Base-by-base conservation (phyloP, 2,113 vertebrate species). In the Vombatus ursinus region DNA sequence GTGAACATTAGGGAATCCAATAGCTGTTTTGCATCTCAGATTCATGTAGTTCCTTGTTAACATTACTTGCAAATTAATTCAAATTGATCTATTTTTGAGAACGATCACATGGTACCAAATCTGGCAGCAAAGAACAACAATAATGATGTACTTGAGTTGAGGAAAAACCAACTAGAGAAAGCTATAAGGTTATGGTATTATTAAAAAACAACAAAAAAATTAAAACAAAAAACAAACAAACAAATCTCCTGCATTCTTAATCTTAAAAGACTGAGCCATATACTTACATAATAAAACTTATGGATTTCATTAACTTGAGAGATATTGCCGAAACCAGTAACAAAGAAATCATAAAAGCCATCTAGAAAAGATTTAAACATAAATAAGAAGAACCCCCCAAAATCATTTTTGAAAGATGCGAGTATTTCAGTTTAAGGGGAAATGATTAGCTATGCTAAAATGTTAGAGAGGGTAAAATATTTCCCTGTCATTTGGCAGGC, bases 31-130 rank as follows among this genome's bases (percentile, higher is more conserved):
- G 37, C 91, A 93, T 94, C 90, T 93, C 48, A 50, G 96, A 96
- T 97, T 96, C 90, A 90, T 95, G 91, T 50, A 95, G 94, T 97
- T 94, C 94, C 93, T 98, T n/a, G 0, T 98, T 97, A 97, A 96
- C 91, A 95, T 89, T 91, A 89, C 90, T 94, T 96, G 95, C 94
- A 68, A 97, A 97, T 96, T 98, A 97, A 97, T 97, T 98, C 97
- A 94, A 97, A 93, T 97, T 95, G 93, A 96, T 97, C 96, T 96
- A 97, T 94, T 97, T 97, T 95, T 95, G 91, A 97, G 95, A 97
- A 96, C 26, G 91, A 92, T 90, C 57, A 53, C 14, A 16, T 90
- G 53, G 44, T 51, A 52, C 91, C 91, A 97, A 92, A 97, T 95
- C 91, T 96, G 92, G 90, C 90, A 94, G 89, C 37, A 95, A 96